A percentile compares a stretch with the other conserved stretches of the same genome.
phyloP scores from a whole-genome alignment of 2,113 vertebrate genomes.

The Zosterops hypoxanthus region DNA sequence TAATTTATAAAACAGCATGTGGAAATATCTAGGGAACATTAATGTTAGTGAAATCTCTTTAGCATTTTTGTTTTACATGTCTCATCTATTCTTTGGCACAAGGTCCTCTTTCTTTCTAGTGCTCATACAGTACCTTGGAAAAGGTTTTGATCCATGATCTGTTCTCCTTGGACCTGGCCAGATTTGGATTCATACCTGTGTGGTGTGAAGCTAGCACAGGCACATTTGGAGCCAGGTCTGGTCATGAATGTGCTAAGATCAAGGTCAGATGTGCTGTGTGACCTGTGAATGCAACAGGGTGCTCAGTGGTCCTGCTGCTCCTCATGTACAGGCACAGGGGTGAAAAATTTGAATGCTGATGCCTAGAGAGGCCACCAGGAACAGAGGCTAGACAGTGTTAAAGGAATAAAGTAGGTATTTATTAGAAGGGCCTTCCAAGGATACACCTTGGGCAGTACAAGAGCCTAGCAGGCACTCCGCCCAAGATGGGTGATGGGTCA shows the following conservation, averaged over 20 bases:
- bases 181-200: neutral
- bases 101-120: neutral
- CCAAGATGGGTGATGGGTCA: neutral
- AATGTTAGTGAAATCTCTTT: neutral
- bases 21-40: neutral
- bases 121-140: neutral
- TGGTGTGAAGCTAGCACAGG: neutral
- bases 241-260: neutral
- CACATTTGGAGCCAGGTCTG: accelerated
- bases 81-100: neutral
- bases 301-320: neutral
- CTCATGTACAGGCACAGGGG: accelerated
- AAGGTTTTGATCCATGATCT: neutral
- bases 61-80: neutral
- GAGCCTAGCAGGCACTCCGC: neutral
- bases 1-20: neutral
- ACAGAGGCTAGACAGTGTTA: neutral
- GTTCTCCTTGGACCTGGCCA: neutral
- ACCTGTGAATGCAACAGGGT: neutral
- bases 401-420: neutral
- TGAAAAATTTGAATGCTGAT: neutral
- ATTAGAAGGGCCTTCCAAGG: neutral
- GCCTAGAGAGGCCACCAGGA: neutral
- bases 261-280: neutral
- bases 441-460: neutral